These are phyloP conservation scores for Megalurothrips usitatus DNA, from an alignment of 2,888 invertebrate species.

Conservation along the genomic window DNA sequence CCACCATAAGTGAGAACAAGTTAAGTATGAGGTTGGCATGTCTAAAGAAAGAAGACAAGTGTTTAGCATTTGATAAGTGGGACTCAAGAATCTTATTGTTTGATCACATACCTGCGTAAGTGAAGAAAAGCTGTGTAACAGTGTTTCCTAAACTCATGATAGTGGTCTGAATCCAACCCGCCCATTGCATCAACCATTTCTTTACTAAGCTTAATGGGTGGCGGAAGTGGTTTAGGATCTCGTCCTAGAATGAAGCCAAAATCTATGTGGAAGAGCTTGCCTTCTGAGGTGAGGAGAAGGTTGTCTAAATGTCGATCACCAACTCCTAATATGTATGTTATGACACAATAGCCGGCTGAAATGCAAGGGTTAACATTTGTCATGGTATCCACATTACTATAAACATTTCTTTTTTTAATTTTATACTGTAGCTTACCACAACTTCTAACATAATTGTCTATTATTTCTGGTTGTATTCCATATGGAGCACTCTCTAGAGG, in stretches of 20 bases:
- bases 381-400: too few species aligned
- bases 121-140: constrained; percentile 96
- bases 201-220: constrained; percentile 97
- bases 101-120: constrained; percentile 63
- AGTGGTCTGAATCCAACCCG: constrained; percentile 83
- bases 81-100: background rate
- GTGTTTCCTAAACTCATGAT: constrained; percentile 88
- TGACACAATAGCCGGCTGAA: constrained; percentile 91
- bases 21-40: constrained; percentile 96
- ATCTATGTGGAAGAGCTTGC: constrained; percentile 94
- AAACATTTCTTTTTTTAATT: constrained; percentile 32
- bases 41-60: constrained; percentile 48
- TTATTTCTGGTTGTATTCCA: constrained; percentile 87
- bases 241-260: constrained; percentile 96
- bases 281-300: constrained; percentile 81
- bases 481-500: constrained; percentile 83
- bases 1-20: constrained; percentile 96
- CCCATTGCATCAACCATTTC: constrained; percentile 99
- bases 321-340: constrained; percentile 94
- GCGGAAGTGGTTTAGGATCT: constrained; percentile 97
- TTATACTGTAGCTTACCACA: constrained; percentile 59
- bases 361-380: too few species aligned
- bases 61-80: too few species aligned
- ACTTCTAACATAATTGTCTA: constrained; percentile 95
- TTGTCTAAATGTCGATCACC: constrained; percentile 98